A percentile compares a stretch with the other conserved stretches of the same genome.
phyloP scores from a whole-genome alignment of 1,140 invertebrate genomes.

The Cyrtorhinus lividipennis region DNA sequence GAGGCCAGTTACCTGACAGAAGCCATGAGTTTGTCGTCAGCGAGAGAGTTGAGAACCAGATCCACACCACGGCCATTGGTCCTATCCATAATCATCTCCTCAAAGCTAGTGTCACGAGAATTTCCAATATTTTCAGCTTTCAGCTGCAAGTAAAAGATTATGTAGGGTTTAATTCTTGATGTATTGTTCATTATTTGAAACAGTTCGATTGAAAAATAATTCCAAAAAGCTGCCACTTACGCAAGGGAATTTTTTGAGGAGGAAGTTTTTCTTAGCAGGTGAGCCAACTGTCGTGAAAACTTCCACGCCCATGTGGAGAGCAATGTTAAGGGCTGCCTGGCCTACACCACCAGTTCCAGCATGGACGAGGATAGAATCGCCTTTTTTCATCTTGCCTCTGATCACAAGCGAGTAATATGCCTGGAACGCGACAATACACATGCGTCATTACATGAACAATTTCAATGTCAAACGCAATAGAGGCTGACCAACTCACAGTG shows the following conservation, averaged over 20 bases:
- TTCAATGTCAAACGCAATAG: too few species aligned
- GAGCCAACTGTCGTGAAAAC: slow-evolving; percentile 78
- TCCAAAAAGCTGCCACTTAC: too few species aligned
- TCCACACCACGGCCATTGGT: slow-evolving; percentile 79
- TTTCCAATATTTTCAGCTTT: slow-evolving; percentile 74
- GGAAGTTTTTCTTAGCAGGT: slow-evolving; percentile 71
- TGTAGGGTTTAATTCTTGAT: too few species aligned
- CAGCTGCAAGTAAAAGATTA: slow-evolving; percentile 41
- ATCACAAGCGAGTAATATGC: slow-evolving; percentile 82
- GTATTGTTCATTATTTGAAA: too few species aligned
- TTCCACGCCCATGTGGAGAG: slow-evolving; percentile 64
- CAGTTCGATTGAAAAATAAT: too few species aligned
- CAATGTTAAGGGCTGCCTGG: slow-evolving; percentile 87
- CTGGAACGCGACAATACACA: too few species aligned
- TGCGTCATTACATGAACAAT: too few species aligned
- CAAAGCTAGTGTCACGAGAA: slow-evolving; percentile 81
- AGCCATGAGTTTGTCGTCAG: slow-evolving; percentile 84
- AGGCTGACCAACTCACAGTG: slow-evolving; percentile 50
- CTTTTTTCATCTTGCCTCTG: slow-evolving; percentile 63
- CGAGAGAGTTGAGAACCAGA: slow-evolving; percentile 82
- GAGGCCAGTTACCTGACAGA: slow-evolving; percentile 79
- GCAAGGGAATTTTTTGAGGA: slow-evolving; percentile 68
- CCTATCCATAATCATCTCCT: slow-evolving; percentile 62
- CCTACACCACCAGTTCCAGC: slow-evolving; percentile 92
- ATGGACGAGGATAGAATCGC: slow-evolving; percentile 81